phyloP scores from a whole-genome alignment of 2,113 vertebrate species.

The Cinclus cinclus region DNA sequence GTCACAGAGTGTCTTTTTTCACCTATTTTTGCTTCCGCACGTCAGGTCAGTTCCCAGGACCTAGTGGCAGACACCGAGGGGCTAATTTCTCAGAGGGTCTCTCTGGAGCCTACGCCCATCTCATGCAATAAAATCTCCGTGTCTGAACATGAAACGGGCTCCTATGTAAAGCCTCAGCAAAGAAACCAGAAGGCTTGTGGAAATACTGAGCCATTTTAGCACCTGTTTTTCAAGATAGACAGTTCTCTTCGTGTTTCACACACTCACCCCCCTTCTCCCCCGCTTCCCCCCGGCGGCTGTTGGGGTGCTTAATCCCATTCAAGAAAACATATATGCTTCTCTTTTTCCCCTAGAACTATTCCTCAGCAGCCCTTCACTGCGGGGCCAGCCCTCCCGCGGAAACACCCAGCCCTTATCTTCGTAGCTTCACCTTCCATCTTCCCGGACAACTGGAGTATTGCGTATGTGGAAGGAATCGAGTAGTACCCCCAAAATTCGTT shows the following conservation, averaged over 20 bases:
- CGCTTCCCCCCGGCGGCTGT: background rate
- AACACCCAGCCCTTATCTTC: background rate
- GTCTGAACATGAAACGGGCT: background rate
- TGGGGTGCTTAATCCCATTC: background rate
- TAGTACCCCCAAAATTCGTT: background rate
- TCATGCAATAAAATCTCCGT: background rate
- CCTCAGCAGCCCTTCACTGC: background rate
- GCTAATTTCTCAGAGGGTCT: background rate
- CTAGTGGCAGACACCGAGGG: fast-evolving
- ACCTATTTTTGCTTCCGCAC: background rate
- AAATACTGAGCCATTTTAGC: background rate
- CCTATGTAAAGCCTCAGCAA: background rate
- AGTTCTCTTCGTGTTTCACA: conserved; percentile 33
- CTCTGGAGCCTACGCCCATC: background rate
- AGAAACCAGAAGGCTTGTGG: background rate
- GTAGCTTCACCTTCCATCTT: background rate
- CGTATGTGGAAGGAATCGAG: background rate
- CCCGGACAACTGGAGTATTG: background rate
- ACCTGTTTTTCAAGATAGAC: conserved; percentile 47
- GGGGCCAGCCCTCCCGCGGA: background rate
- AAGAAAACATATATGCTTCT: background rate
- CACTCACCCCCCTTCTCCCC: background rate
- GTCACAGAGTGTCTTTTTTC: background rate
- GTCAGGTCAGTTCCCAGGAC: background rate
- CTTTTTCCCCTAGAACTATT: background rate